These are phyloP conservation scores for Agrochola circellaris DNA, from an alignment of 2,888 invertebrate species.

Conservation along the genomic window DNA sequence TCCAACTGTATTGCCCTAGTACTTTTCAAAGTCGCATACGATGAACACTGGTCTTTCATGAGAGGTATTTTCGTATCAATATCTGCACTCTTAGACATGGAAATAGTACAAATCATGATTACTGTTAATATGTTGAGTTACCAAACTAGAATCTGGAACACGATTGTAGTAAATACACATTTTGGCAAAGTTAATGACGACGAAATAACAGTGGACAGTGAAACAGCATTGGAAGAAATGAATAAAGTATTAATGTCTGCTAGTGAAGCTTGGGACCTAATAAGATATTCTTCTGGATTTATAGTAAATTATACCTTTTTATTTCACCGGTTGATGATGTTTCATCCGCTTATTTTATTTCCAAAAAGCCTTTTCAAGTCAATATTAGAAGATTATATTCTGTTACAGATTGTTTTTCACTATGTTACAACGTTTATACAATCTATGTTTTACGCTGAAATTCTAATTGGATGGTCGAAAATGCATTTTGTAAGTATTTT, in stretches of 20 bases:
- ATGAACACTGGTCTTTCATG: slow-evolving; percentile 22
- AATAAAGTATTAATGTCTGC: background rate
- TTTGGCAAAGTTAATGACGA: background rate
- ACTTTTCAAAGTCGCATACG: slow-evolving; percentile 27
- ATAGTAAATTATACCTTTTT: slow-evolving; percentile 17
- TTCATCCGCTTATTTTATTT: background rate
- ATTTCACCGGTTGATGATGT: background rate
- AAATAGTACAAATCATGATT: slow-evolving; percentile 16
- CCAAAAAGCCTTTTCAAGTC: background rate
- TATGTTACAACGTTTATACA: slow-evolving; percentile 45
- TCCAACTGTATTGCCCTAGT: slow-evolving; percentile 9
- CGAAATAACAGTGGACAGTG: slow-evolving; percentile 20
- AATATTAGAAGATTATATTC: background rate
- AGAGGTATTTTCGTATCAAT: slow-evolving; percentile 20
- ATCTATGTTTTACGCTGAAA: slow-evolving; percentile 26
- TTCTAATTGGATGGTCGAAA: slow-evolving; percentile 24
- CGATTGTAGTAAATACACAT: slow-evolving; percentile 6
- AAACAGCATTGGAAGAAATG: slow-evolving; percentile 33
- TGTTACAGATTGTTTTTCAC: slow-evolving; percentile 32
- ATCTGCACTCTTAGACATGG: slow-evolving; percentile 34
- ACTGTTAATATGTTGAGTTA: slow-evolving; percentile 4
- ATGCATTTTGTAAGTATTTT: slow-evolving; percentile 28
- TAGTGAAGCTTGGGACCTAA: slow-evolving; percentile 33
- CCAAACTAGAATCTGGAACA: slow-evolving; percentile 30
- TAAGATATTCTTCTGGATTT: slow-evolving; percentile 11